Evolutionary conservation across 2,113 vertebrate species (phyloP).

Genomic region (Dipodomys ordii): DNA sequence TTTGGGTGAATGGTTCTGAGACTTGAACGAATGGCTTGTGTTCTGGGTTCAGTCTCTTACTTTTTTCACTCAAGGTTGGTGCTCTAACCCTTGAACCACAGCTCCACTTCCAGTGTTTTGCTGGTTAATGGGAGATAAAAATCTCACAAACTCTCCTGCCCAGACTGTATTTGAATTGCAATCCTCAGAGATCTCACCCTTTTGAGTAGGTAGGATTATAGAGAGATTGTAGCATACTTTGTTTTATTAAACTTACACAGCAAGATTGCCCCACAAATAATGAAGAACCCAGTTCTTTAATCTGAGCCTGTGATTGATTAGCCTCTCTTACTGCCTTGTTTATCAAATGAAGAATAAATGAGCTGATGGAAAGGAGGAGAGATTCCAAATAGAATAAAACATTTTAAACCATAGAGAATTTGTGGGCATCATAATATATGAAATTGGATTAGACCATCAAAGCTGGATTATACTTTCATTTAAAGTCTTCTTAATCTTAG

Average conservation of each 20-base stretch:
- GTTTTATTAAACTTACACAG: background rate
- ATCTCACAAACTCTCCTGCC: too few relatives aligned
- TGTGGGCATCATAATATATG: background rate
- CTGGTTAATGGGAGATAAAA: too few relatives aligned
- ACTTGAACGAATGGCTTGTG: too few relatives aligned
- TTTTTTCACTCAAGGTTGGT: too few relatives aligned
- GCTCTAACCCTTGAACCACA: too few relatives aligned
- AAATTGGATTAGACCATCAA: background rate
- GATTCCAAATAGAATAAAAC: too few relatives aligned
- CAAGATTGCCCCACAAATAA: background rate
- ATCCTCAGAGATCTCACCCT: too few relatives aligned
- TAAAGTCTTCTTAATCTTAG: background rate
- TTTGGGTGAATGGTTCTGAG: too few relatives aligned
- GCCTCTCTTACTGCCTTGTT: background rate
- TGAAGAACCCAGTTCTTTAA: background rate
- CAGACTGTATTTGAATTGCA: too few relatives aligned
- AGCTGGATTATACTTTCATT: background rate
- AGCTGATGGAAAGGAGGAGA: background rate
- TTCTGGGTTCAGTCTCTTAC: too few relatives aligned
- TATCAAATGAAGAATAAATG: constrained; percentile 15
- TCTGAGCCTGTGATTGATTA: background rate
- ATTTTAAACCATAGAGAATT: background rate
- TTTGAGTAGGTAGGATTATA: too few relatives aligned
- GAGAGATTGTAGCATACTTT: background rate
- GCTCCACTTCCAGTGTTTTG: too few relatives aligned